Evolutionary conservation across 1,140 invertebrate genomes (phyloP).

Genomic region (Apis dorsata): DNA sequence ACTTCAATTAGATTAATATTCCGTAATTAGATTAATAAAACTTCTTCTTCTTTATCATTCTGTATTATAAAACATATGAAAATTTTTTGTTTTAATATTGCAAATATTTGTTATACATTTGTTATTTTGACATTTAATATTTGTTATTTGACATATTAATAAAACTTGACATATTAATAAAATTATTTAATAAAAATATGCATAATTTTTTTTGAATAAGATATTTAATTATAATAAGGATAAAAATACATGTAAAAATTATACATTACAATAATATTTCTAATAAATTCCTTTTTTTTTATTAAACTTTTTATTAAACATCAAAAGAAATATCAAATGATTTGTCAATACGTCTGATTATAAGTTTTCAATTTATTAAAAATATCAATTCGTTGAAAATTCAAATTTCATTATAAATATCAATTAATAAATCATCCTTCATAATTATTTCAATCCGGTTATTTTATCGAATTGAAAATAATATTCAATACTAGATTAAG

Average conservation of each 20-base stretch:
- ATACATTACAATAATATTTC: no score
- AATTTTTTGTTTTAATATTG: neutral
- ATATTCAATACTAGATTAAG: no score
- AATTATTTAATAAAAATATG: neutral
- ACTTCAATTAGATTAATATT: no score
- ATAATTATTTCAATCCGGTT: no score
- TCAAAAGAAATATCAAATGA: constrained; percentile 23
- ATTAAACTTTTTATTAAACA: constrained; percentile 8
- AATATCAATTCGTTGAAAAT: no score
- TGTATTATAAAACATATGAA: neutral
- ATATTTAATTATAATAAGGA: neutral
- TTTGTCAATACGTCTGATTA: constrained; percentile 39
- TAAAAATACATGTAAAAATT: constrained; percentile 21
- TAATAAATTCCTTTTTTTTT: constrained; percentile 7
- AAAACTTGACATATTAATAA: no score
- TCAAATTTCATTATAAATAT: no score
- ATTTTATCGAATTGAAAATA: no score
- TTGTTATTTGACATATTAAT: no score
- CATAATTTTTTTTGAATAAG: no score
- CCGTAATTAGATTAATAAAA: neutral
- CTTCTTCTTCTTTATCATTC: neutral
- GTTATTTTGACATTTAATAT: no score
- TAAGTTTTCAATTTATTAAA: neutral
- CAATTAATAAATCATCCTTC: no score
- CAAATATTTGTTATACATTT: neutral